Evolutionary conservation across 2,797 vertebrate species (phyloP).

Genomic region (Leptodactylus fallax): DNA sequence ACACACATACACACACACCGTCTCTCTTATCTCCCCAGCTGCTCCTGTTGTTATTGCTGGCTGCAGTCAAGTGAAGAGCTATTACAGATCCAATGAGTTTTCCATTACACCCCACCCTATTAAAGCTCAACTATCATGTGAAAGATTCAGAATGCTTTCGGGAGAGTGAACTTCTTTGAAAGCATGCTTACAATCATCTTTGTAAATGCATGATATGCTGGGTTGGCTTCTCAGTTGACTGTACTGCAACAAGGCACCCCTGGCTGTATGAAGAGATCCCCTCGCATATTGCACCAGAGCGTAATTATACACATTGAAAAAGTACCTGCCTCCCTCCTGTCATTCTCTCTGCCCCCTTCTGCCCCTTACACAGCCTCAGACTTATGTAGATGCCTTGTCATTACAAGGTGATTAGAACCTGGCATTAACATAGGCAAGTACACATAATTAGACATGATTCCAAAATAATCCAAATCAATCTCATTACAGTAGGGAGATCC

Average conservation of each 20-base stretch:
- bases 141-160: constrained; percentile 79
- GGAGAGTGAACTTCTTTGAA: constrained; percentile 76
- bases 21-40: constrained; percentile 90
- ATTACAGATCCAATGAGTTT: constrained; percentile 94
- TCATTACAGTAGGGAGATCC: not conserved
- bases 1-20: constrained; percentile 73
- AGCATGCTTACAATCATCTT: constrained; percentile 75
- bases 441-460: not conserved
- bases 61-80: constrained; percentile 97
- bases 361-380: not conserved
- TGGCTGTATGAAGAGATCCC: constrained; percentile 21
- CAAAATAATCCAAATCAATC: not conserved
- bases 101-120: constrained; percentile 93
- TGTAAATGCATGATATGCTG: constrained; percentile 78
- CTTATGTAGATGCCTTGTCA: constrained; percentile 19
- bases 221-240: constrained; percentile 68
- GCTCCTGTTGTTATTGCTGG: constrained; percentile 91
- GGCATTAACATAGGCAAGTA: not conserved
- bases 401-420: constrained; percentile 18
- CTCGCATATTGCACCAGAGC: constrained; percentile 31
- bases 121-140: constrained; percentile 88
- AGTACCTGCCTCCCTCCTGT: constrained; percentile 25
- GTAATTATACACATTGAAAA: constrained; percentile 19
- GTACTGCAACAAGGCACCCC: constrained; percentile 66
- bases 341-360: constrained; percentile 4